Percentiles rank a stretch among this genome's conserved stretches.
Conservation (phyloP, 2,888 invertebrate species). For the Ophion costatus region DNA sequence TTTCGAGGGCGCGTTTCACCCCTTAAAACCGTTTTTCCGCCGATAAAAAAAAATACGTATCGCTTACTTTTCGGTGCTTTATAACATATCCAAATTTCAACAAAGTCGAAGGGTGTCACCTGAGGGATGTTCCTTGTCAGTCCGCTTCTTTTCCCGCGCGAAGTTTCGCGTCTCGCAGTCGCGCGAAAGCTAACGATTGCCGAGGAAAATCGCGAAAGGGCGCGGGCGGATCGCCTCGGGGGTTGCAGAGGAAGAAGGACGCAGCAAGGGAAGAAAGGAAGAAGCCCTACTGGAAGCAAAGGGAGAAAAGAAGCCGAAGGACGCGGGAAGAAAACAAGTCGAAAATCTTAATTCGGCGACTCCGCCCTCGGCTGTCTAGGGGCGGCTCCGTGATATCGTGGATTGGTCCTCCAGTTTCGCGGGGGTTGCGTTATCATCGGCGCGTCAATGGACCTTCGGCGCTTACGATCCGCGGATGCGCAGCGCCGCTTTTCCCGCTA, state of each 20-base stretch:
- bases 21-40: no score
- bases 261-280: constrained; percentile 31
- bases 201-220: neutral
- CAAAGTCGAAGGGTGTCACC: no score
- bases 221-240: neutral
- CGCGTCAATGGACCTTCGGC: constrained; percentile 62
- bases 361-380: constrained; percentile 76
- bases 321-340: constrained; percentile 73
- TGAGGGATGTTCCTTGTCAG: no score
- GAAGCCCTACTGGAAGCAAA: constrained; percentile 27
- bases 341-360: constrained; percentile 82
- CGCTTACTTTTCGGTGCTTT: no score
- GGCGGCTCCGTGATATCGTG: constrained; percentile 76
- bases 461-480: constrained; percentile 74
- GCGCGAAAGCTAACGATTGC: no score
- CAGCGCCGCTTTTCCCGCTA: constrained; percentile 60
- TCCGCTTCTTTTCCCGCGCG: neutral
- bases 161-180: neutral
- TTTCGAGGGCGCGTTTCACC: no score
- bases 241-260: neutral
- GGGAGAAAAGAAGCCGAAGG: constrained; percentile 57
- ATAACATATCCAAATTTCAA: no score
- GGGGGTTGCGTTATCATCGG: constrained; percentile 73
- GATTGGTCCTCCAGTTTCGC: constrained; percentile 76
- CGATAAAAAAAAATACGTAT: no score